Evolutionary conservation across 1,140 invertebrate genomes (phyloP).

Genomic region (Uloborus diversus): DNA sequence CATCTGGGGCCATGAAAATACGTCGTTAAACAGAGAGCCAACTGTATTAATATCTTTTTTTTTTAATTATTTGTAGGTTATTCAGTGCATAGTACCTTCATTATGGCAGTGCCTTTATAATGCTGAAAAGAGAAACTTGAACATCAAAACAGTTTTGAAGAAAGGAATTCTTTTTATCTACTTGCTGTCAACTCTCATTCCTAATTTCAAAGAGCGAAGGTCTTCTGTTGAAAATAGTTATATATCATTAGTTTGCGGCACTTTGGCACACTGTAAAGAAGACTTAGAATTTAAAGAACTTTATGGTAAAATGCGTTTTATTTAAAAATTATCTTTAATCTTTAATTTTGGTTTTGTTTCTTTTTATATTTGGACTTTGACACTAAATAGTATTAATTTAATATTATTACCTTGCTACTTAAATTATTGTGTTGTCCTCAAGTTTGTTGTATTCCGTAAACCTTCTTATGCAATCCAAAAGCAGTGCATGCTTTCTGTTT

Average conservation of each 20-base stretch:
- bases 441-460: no score
- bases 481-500: no score
- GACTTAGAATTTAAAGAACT: slow-evolving; percentile 25
- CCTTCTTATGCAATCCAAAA: no score
- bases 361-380: no score
- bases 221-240: slow-evolving; percentile 10
- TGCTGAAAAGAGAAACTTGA: neutral
- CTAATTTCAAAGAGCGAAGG: slow-evolving; percentile 35
- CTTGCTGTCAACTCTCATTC: slow-evolving; percentile 11
- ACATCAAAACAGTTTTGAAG: neutral
- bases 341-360: no score
- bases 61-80: neutral
- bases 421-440: no score
- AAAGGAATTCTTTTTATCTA: slow-evolving; percentile 27
- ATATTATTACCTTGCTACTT: no score
- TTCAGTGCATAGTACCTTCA: neutral
- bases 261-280: slow-evolving; percentile 21
- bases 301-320: slow-evolving; percentile 3
- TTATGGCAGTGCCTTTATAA: slow-evolving; percentile 1
- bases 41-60: no score
- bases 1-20: no score
- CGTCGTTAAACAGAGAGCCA: no score
- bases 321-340: no score
- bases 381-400: no score
- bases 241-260: slow-evolving; percentile 9